Conservation (phyloP, 2,113 vertebrate genomes). For the Laticauda colubrina region DNA sequence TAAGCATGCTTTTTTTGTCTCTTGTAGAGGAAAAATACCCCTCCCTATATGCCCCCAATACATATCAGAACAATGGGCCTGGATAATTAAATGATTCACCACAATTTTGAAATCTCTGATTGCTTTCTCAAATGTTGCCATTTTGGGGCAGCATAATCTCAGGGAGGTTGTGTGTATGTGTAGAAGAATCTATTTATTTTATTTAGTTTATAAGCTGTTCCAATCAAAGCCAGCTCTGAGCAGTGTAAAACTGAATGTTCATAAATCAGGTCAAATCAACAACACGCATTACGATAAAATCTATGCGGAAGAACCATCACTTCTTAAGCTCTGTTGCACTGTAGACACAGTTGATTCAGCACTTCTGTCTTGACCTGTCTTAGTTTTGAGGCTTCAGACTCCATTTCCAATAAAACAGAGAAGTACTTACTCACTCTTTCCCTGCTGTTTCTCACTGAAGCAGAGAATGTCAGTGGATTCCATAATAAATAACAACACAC, state of each 20-base stretch:
- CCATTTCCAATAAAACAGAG: background rate
- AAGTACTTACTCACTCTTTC: constrained; percentile 31
- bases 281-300: background rate
- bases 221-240: background rate
- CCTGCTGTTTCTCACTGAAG: constrained; percentile 59
- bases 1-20: background rate
- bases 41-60: background rate
- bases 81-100: background rate
- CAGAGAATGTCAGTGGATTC: constrained; percentile 55
- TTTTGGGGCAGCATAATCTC: background rate
- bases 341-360: background rate
- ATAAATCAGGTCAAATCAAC: background rate
- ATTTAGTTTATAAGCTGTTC: background rate
- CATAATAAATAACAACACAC: constrained; percentile 60
- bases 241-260: background rate
- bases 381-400: background rate
- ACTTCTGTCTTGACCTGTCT: background rate
- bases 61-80: background rate
- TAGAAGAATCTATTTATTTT: background rate
- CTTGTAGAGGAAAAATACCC: background rate
- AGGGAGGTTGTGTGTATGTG: background rate
- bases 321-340: background rate
- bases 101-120: background rate
- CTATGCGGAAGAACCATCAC: background rate
- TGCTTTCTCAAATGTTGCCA: background rate